phyloP scores from a whole-genome alignment of 2,113 vertebrate genomes.

The rat (Rattus norvegicus) region DNA sequence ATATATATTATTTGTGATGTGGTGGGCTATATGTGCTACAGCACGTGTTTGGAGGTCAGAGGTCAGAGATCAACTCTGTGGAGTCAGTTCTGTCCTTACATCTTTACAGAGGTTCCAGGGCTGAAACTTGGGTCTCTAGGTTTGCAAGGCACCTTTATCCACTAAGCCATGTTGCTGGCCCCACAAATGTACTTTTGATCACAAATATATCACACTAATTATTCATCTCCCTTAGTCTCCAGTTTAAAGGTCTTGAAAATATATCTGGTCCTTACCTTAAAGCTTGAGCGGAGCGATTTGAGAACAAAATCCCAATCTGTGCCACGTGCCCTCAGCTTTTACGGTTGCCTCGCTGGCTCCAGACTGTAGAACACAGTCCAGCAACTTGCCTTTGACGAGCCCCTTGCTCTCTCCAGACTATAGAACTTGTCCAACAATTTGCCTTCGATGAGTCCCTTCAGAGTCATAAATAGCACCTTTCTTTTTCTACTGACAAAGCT shows the following conservation, averaged over 20 bases:
- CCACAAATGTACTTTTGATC: not conserved
- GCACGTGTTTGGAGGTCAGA: not conserved
- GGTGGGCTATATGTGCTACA: not conserved
- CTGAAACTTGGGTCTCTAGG: not conserved
- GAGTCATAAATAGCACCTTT: not conserved
- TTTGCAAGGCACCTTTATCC: not conserved
- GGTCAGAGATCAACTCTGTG: not conserved
- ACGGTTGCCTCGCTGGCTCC: not conserved
- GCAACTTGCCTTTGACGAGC: not conserved
- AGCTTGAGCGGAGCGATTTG: not conserved
- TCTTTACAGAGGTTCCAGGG: not conserved
- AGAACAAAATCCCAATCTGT: not conserved
- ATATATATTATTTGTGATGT: not conserved
- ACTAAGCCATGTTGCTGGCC: not conserved
- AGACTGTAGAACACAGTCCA: not conserved
- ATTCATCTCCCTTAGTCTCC: not conserved
- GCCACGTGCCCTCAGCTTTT: not conserved
- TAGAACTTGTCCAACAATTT: not conserved
- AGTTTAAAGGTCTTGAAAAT: not conserved
- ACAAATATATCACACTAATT: conserved; percentile 41
- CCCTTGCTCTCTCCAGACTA: conserved; percentile 3
- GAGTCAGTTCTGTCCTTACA: not conserved
- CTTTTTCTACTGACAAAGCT: conserved; percentile 51
- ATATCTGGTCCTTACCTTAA: conserved; percentile 3
- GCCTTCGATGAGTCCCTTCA: not conserved